Percentiles rank a stretch among this genome's conserved stretches.
Evolutionary conservation across 2,797 vertebrate species (phyloP).

Genomic region (Gymnoscopelus braueri): DNA sequence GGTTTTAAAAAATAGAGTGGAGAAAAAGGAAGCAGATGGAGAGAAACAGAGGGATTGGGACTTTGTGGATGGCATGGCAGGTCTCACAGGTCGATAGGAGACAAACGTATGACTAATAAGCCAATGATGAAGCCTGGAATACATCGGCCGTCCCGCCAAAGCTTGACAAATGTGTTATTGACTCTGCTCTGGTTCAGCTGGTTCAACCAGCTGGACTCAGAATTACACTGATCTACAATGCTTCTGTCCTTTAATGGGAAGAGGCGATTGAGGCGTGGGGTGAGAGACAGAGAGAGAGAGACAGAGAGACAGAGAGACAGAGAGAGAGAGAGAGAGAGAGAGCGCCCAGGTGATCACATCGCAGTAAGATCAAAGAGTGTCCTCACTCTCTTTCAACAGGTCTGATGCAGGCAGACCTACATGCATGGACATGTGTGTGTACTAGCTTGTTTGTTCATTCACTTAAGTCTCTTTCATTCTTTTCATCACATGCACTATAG

Average conservation of each 20-base stretch:
- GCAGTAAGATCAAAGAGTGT: too few species aligned
- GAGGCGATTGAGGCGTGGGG: neutral
- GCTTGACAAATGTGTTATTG: constrained; percentile 72
- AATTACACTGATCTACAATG: constrained; percentile 28
- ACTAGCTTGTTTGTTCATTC: too few species aligned
- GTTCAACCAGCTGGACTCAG: constrained; percentile 56
- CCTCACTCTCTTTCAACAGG: too few species aligned
- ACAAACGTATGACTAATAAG: constrained; percentile 77
- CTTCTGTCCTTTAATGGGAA: constrained; percentile 26
- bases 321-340: constrained; percentile 42
- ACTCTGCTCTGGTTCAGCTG: constrained; percentile 57
- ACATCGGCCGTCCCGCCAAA: constrained; percentile 57
- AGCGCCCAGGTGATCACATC: too few species aligned
- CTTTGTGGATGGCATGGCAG: constrained; percentile 37
- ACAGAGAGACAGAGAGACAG: constrained; percentile 32
- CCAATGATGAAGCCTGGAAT: constrained; percentile 63
- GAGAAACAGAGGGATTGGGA: constrained; percentile 23
- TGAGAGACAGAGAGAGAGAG: constrained; percentile 23
- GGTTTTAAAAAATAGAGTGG: constrained; percentile 10
- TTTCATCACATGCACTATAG: too few species aligned
- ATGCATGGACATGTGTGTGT: too few species aligned
- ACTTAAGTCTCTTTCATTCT: too few species aligned
- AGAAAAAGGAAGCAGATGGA: constrained; percentile 7
- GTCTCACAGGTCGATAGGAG: constrained; percentile 63
- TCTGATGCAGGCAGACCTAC: too few species aligned